phyloP scores from a whole-genome alignment of 2,888 invertebrate species.

The Selenia dentaria region DNA sequence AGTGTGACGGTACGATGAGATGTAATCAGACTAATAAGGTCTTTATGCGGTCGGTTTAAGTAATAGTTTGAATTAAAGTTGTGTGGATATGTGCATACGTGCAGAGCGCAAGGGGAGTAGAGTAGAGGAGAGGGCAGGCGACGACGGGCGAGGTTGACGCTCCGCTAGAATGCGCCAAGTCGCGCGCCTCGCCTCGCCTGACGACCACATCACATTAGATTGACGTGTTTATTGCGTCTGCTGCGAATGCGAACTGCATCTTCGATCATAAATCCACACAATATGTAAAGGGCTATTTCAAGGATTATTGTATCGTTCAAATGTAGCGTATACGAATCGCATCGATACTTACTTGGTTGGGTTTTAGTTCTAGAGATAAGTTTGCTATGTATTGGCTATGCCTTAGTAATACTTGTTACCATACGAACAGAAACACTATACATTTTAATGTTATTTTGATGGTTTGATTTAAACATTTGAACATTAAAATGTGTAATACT shows the following conservation, averaged over 20 bases:
- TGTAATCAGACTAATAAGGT: conserved; percentile 40
- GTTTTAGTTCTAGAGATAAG: too few species aligned
- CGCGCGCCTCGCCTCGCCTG: conserved; percentile 57
- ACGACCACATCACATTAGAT: conserved; percentile 59
- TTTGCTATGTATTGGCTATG: too few species aligned
- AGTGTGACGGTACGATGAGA: conserved; percentile 15
- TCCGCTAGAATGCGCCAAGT: conserved; percentile 73
- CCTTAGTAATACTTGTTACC: too few species aligned
- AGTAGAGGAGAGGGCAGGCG: conserved; percentile 3
- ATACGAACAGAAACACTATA: too few species aligned
- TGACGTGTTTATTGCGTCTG: conserved; percentile 63
- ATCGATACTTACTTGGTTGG: too few species aligned
- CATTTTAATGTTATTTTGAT: too few species aligned
- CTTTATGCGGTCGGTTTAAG: conserved; percentile 53
- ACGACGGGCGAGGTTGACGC: conserved; percentile 68
- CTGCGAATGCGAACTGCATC: conserved; percentile 34
- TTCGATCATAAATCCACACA: conserved; percentile 36
- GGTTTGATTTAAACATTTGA: too few species aligned
- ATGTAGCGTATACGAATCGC: neutral
- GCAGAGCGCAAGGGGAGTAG: conserved; percentile 36
- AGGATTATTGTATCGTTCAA: too few species aligned
- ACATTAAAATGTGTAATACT: too few species aligned
- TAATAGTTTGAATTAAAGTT: conserved; percentile 33
- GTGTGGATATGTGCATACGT: conserved; percentile 33
- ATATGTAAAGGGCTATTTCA: conserved; percentile 32